Conservation (phyloP, 64 coral and sea anemone species). For the Anthopleura sola region DNA sequence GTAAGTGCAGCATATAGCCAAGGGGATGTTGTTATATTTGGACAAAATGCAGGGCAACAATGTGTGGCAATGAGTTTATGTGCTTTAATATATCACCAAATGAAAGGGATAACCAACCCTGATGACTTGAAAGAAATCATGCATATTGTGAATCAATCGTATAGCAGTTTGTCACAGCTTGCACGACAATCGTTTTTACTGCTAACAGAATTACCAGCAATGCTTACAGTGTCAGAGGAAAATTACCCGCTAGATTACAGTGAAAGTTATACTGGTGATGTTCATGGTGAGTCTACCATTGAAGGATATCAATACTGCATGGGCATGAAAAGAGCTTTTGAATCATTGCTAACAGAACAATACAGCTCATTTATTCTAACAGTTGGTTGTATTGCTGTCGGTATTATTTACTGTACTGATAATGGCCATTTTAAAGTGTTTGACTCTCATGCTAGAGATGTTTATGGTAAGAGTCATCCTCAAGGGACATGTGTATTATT, state of each 20-base stretch:
- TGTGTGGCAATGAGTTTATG: slow-evolving; percentile 68
- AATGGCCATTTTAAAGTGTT: slow-evolving; percentile 47
- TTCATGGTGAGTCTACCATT: slow-evolving; percentile 34
- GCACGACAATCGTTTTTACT: slow-evolving; percentile 51
- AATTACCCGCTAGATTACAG: slow-evolving; percentile 40
- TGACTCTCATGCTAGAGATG: slow-evolving; percentile 59
- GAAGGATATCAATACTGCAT: slow-evolving; percentile 38
- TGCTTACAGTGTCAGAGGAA: slow-evolving; percentile 39
- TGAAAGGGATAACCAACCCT: slow-evolving; percentile 21
- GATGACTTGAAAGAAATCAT: slow-evolving; percentile 55
- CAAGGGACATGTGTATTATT: slow-evolving; percentile 60
- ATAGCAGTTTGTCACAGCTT: slow-evolving; percentile 40
- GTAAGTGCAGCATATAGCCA: slow-evolving; percentile 60
- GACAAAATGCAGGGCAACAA: slow-evolving; percentile 52
- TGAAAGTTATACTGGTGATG: slow-evolving; percentile 34
- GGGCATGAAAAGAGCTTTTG: slow-evolving; percentile 41
- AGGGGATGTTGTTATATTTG: slow-evolving; percentile 37
- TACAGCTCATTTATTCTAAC: slow-evolving; percentile 50
- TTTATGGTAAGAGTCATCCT: slow-evolving; percentile 45
- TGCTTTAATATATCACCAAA: slow-evolving; percentile 44
- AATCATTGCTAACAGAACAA: slow-evolving; percentile 32
- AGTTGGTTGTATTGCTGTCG: slow-evolving; percentile 37
- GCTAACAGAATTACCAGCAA: slow-evolving; percentile 52
- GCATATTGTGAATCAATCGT: slow-evolving; percentile 58
- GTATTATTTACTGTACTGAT: slow-evolving; percentile 45